Conservation (phyloP, 2,888 invertebrate genomes). For the Agrotis clavis region DNA sequence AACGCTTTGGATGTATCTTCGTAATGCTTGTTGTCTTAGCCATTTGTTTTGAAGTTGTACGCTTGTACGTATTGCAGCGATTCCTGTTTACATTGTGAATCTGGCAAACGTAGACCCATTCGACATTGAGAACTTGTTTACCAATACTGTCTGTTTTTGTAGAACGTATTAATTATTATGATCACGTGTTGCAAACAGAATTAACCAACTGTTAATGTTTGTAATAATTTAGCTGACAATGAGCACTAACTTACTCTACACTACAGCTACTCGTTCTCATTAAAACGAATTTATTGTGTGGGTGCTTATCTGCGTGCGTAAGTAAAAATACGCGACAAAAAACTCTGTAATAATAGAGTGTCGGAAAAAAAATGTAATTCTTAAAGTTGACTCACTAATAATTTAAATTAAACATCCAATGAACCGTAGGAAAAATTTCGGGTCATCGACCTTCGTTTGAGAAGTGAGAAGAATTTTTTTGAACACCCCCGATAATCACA, state of each 20-base stretch:
- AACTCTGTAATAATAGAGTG: constrained; percentile 59
- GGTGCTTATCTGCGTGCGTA: constrained; percentile 57
- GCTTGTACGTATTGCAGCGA: constrained; percentile 40
- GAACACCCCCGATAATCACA: constrained; percentile 82
- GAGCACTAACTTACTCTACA: constrained; percentile 63
- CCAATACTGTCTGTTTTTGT: constrained; percentile 39
- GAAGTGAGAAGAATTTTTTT: constrained; percentile 70
- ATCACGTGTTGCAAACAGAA: constrained; percentile 40
- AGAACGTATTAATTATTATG: constrained; percentile 33
- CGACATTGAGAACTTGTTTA: constrained; percentile 50
- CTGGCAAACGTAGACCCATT: constrained; percentile 44
- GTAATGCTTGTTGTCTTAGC: constrained; percentile 66
- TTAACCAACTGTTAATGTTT: constrained; percentile 54
- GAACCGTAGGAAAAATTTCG: constrained; percentile 81
- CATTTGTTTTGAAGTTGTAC: constrained; percentile 52
- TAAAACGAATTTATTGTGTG: constrained; percentile 65
- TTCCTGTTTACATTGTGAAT: constrained; percentile 51
- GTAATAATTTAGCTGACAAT: constrained; percentile 68
- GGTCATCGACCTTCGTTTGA: constrained; percentile 78
- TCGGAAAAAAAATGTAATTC: constrained; percentile 62
- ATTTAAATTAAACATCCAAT: constrained; percentile 78
- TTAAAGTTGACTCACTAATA: constrained; percentile 71
- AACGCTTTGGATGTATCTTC: constrained; percentile 69
- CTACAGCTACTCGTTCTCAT: constrained; percentile 57
- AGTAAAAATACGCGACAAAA: constrained; percentile 65